Evolutionary conservation across 2,888 invertebrate genomes (phyloP), one percentile per base, ranked within the genome.

Genomic region (Cotesia congregata): DNA sequence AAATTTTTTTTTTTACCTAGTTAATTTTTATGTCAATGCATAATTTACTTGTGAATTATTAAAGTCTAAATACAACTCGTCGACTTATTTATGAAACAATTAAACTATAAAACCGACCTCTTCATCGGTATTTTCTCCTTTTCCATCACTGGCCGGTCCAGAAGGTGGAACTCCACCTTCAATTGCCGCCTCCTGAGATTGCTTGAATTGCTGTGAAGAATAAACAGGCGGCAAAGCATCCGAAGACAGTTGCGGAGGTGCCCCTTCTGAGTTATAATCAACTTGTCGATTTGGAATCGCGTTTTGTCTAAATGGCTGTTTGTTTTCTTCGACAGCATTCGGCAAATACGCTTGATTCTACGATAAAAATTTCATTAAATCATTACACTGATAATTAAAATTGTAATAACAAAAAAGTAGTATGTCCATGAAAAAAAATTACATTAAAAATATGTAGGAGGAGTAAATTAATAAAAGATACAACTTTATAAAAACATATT

Each of bases 161-260:
- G 77, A 67, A 1, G 80, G 77, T 12, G 50, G 50, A 6, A 50
- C 50, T 50, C 50, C 50, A 7, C 50, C 50, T 12, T 50, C 50
- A 12, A 50, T 50, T 9, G 50, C 50, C 50, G 69, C 17, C 50
- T 81, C 6, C 71, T 65, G 65, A 81, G 77, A 73, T 17, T 69
- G 70, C 0, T 69, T 73, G 20, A 75, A 73, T 62, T 73, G 60
- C 67, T 88, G 88, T 1, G 87, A 78, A 1, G 84, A 79, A 69
- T 84, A 88, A n/a, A 88, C 82, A 2, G 88, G 87, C 0, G 87
- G 88, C 40, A 87, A 78, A 0, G 86, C 85, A 9, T 88, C 85
- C 1, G 85, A 79, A 3, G 85, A 83, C 0, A 86, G 84, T 1
- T 83, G 82, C 1, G 88, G 86, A 0, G 89, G 87, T 12, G 86